These are phyloP conservation scores for Falco columbarius DNA, from an alignment of 2,797 vertebrate genomes.

Conservation along the genomic window DNA sequence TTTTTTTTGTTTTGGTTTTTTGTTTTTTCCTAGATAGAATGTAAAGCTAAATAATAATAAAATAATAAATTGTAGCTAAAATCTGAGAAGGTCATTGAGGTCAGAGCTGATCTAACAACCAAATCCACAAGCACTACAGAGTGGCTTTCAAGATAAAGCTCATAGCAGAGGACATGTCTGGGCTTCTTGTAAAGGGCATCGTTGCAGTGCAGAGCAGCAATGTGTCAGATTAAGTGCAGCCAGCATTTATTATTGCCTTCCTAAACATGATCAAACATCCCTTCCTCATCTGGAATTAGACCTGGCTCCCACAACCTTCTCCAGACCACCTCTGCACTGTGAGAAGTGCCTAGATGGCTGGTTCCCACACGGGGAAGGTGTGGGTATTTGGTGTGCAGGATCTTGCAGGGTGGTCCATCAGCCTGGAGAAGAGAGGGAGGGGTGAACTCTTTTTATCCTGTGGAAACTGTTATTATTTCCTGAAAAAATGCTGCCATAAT, in stretches of 20 bases:
- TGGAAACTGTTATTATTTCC: not conserved
- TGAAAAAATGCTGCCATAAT: not conserved
- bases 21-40: not conserved
- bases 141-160: not conserved
- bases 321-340: not conserved
- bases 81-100: not conserved
- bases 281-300: not conserved
- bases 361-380: rapidly evolving
- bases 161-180: rapidly evolving
- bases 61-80: not conserved
- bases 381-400: rapidly evolving
- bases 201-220: rapidly evolving
- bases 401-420: not conserved
- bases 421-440: not conserved
- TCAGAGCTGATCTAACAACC: not conserved
- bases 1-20: too few species aligned
- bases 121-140: rapidly evolving
- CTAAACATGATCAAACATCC: not conserved
- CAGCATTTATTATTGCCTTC: not conserved
- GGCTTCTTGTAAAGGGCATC: not conserved
- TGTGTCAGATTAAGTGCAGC: rapidly evolving
- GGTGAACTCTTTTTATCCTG: not conserved
- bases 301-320: not conserved
- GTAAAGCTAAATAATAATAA: not conserved
- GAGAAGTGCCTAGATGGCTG: rapidly evolving